A percentile compares a stretch with the other conserved stretches of the same genome.
phyloP scores from a whole-genome alignment of 2,113 vertebrate species.

The Engraulis encrasicolus region DNA sequence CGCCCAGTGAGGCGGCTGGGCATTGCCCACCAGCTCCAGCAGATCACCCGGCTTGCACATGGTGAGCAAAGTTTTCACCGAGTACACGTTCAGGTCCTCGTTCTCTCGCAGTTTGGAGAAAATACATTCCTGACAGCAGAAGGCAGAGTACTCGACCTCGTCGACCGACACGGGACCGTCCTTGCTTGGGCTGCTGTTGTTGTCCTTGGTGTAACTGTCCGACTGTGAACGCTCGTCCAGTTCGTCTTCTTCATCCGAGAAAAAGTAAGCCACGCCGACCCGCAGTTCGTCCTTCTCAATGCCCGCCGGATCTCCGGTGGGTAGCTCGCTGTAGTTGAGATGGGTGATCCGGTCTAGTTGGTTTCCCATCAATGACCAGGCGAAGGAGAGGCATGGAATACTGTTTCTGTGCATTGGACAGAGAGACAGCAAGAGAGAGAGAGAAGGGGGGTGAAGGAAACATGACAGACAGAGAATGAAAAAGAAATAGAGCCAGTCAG shows the following conservation, averaged over 20 bases:
- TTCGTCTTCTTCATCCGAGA: slow-evolving; percentile 99
- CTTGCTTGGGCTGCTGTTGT: slow-evolving; percentile 79
- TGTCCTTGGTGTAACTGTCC: slow-evolving; percentile 84
- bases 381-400: slow-evolving; percentile 85
- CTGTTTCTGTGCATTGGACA: slow-evolving; percentile 72
- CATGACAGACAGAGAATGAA: slow-evolving; percentile 23
- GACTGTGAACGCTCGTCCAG: slow-evolving; percentile 94
- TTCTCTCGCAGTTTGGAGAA: slow-evolving; percentile 96
- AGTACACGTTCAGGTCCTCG: slow-evolving; percentile 90
- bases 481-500: not conserved
- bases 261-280: slow-evolving; percentile 98
- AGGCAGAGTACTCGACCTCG: slow-evolving; percentile 96
- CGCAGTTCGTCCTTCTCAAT: slow-evolving; percentile 98
- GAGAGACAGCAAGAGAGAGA: not conserved
- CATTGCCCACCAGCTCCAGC: slow-evolving; percentile 88
- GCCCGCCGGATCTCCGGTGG: slow-evolving; percentile 97
- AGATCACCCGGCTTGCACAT: slow-evolving; percentile 96
- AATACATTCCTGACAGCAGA: slow-evolving; percentile 98
- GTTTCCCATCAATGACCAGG: slow-evolving; percentile 99
- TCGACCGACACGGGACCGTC: slow-evolving; percentile 83
- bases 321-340: slow-evolving; percentile 99
- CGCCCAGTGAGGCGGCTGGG: slow-evolving; percentile 92
- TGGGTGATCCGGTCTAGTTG: slow-evolving; percentile 99
- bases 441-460: not conserved
- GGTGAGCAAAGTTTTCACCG: slow-evolving; percentile 86